Percentiles rank a stretch among this genome's conserved stretches.
These are phyloP conservation scores for Agrochola lychnidis DNA, from an alignment of 2,888 invertebrate genomes.

Conservation along the genomic window DNA sequence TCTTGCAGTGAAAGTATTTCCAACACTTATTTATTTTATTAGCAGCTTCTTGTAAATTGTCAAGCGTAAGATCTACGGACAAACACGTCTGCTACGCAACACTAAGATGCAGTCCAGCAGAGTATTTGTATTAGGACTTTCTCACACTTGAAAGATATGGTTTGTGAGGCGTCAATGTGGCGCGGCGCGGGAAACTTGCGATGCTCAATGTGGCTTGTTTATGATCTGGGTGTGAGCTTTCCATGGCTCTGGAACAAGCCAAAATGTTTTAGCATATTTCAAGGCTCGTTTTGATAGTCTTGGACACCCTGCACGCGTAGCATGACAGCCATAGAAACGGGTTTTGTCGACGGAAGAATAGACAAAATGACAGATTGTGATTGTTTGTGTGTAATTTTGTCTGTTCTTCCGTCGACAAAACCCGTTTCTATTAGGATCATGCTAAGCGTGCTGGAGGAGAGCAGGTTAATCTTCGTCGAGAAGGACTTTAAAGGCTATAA, in stretches of 20 bases:
- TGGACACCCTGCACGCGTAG: too few relatives aligned
- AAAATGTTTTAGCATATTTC: too few relatives aligned
- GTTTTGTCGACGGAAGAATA: too few relatives aligned
- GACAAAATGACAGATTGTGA: too few relatives aligned
- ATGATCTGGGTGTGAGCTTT: neutral
- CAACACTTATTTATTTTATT: conserved; percentile 53
- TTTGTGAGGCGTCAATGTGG: conserved; percentile 15
- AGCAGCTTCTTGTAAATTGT: conserved; percentile 33
- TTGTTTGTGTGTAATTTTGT: too few relatives aligned
- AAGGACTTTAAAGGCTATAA: too few relatives aligned
- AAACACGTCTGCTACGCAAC: conserved; percentile 36
- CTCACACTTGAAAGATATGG: conserved; percentile 44
- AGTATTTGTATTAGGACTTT: conserved; percentile 52
- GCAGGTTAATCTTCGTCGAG: neutral
- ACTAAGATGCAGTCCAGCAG: conserved; percentile 1
- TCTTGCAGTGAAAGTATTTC: conserved; percentile 34
- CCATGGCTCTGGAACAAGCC: neutral
- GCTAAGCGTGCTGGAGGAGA: too few relatives aligned
- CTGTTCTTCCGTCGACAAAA: too few relatives aligned
- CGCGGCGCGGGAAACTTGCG: conserved; percentile 13
- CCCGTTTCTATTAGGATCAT: too few relatives aligned
- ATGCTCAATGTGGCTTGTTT: neutral
- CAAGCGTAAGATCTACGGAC: conserved; percentile 40
- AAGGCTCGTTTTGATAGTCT: neutral
- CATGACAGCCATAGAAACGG: too few relatives aligned